Base-by-base conservation (phyloP, 2,113 vertebrate species). In the Corythornis madagascariensis region DNA sequence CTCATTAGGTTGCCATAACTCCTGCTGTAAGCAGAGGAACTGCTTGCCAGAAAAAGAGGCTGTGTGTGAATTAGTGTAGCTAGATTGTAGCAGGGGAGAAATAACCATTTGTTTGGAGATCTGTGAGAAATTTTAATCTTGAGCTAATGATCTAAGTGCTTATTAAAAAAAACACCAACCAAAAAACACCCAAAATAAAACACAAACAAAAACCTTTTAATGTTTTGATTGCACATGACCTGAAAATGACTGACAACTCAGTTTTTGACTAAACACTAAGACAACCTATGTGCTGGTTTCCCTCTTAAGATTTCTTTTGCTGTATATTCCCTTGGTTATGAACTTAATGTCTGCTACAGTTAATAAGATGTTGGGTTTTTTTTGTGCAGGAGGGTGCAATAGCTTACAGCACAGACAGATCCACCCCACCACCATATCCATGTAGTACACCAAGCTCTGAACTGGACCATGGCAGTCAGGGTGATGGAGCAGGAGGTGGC, bases 401-500 rank as follows among this genome's bases (percentile, higher is more conserved):
- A 43, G 91, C 93, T 19, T 98, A 98, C 61, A 97, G 40, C 47
- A 94, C 96, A 26, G 98, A 98, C 22, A 96, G 98, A 91, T 95
- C 95, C 45, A 98, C 98, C 6, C 98, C 98, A 5, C 97, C 96
- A 50, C 98, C 97, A 15, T 98, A 98, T 8, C 94, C 92, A 2
- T 98, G 97, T 91, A 98, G 98, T 90, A 98, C 98, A 1, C 98
- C 98, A 1, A 98, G 98, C 97, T 99, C 98, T 6, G 99, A 99
- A 20, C 66, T 97, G 35, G 99, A 99, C 38, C 98, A 95, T 22
- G 43, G 57, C 15, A 98, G 97, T 76, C 98, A 97, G 22, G 72
- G 85, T 42, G 98, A 99, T 7, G 97, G 98, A 66, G 96, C 95
- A 35, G 96, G 65, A 86, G 87, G 88, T 20, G 61, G 95, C 16